Conservation (phyloP, 2,797 vertebrate species). For the Gadopsis marmoratus region DNA sequence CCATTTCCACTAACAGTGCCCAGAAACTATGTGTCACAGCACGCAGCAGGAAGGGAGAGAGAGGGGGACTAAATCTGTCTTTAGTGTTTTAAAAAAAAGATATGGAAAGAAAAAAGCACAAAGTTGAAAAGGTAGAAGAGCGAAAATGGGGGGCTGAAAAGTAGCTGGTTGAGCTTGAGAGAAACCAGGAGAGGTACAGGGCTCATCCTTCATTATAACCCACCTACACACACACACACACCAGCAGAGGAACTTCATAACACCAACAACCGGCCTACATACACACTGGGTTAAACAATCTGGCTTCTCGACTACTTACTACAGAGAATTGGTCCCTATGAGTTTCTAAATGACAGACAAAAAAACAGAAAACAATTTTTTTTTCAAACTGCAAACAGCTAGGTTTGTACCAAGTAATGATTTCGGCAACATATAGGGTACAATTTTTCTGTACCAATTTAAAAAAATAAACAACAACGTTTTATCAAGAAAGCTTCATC, state of each 20-base stretch:
- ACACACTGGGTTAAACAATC: conserved; percentile 11
- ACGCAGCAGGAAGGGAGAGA: neutral
- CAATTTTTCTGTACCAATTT: neutral
- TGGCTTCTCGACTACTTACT: conserved; percentile 18
- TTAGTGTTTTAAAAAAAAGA: neutral
- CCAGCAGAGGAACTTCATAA: conserved; percentile 19
- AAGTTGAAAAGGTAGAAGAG: conserved; percentile 11
- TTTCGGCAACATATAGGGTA: neutral
- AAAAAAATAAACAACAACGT: neutral
- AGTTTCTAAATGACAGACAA: conserved; percentile 23
- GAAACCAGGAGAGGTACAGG: conserved; percentile 42
- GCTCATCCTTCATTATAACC: conserved; percentile 33
- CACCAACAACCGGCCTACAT: conserved; percentile 30
- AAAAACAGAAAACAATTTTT: conserved; percentile 6
- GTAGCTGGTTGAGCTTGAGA: neutral
- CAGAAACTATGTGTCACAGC: conserved; percentile 66
- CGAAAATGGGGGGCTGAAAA: neutral
- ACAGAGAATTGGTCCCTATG: neutral
- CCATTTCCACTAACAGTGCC: conserved; percentile 46
- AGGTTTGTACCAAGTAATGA: neutral
- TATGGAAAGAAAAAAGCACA: neutral
- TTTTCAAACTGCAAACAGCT: neutral
- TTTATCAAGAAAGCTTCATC: neutral
- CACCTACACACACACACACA: conserved; percentile 22
- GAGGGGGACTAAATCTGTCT: neutral